Evolutionary conservation across 2,797 vertebrate genomes (phyloP).

Genomic region (Megalops cyprinoides): DNA sequence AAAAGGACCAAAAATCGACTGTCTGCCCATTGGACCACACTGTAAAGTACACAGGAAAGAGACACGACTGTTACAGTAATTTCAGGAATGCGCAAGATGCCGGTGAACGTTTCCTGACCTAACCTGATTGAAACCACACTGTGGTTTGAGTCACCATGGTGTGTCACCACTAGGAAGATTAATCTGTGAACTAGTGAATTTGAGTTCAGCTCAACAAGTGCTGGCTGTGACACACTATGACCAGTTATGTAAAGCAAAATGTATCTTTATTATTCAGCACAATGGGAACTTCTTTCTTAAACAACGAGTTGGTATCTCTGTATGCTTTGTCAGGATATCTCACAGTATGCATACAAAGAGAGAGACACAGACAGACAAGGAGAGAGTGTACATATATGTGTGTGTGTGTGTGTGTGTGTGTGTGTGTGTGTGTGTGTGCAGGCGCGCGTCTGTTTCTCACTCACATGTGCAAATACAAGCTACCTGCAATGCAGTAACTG

Average conservation of each 20-base stretch:
- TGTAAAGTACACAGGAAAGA: neutral
- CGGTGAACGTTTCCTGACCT: neutral
- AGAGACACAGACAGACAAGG: too few species aligned
- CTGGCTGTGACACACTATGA: neutral
- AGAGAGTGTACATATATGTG: neutral
- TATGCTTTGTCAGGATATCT: too few species aligned
- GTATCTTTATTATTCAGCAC: neutral
- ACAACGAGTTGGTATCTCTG: neutral
- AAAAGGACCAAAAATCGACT: neutral
- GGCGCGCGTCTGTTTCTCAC: neutral
- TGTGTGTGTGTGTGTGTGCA: neutral
- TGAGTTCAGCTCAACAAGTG: neutral
- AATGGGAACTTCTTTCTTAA: neutral
- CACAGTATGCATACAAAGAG: too few species aligned
- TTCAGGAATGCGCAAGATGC: neutral
- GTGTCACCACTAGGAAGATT: neutral
- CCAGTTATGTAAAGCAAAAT: neutral
- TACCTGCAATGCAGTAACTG: slow-evolving; percentile 36
- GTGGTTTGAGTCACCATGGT: too few species aligned
- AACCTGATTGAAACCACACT: too few species aligned
- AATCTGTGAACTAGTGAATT: neutral
- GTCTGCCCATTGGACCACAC: neutral
- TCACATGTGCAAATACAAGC: neutral
- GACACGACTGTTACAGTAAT: neutral
- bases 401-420: slow-evolving; percentile 24